phyloP scores from a whole-genome alignment of 1,140 invertebrate species.

The Aphaenogaster ashmeadi region DNA sequence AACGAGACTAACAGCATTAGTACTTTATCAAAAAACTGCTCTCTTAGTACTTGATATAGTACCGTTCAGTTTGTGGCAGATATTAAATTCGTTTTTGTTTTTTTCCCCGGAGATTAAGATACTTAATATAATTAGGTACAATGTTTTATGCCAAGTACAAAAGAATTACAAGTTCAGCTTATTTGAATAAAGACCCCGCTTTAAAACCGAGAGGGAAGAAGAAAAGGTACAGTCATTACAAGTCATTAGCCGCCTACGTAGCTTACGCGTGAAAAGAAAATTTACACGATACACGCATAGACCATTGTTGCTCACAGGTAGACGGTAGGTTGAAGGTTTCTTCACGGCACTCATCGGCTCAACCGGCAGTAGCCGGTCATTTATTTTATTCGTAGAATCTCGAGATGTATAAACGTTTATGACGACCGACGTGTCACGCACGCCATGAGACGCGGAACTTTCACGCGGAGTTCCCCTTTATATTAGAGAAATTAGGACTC shows the following conservation, averaged over 20 bases:
- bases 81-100: background rate
- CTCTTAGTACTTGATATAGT: background rate
- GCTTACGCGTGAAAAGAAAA: constrained; percentile 32
- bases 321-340: background rate
- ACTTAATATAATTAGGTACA: background rate
- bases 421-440: background rate
- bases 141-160: background rate
- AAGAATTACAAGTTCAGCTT: background rate
- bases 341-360: constrained; percentile 1
- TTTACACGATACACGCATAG: constrained; percentile 21
- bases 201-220: background rate
- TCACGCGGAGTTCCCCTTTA: constrained; percentile 24
- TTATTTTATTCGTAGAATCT: constrained; percentile 36
- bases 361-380: constrained; percentile 9
- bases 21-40: no score
- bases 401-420: background rate
- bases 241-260: constrained; percentile 10
- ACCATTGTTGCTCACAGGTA: constrained; percentile 2
- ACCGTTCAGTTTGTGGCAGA: background rate
- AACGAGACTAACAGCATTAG: background rate
- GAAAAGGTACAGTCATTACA: constrained; percentile 14
- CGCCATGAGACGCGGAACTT: constrained; percentile 5
- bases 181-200: background rate
- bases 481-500: constrained; percentile 49
- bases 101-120: background rate